Percentiles rank a stretch among this genome's conserved stretches.
These are phyloP conservation scores for Virgularia gustaviana DNA, from an alignment of 92 coral and sea anemone species.

Conservation along the genomic window DNA sequence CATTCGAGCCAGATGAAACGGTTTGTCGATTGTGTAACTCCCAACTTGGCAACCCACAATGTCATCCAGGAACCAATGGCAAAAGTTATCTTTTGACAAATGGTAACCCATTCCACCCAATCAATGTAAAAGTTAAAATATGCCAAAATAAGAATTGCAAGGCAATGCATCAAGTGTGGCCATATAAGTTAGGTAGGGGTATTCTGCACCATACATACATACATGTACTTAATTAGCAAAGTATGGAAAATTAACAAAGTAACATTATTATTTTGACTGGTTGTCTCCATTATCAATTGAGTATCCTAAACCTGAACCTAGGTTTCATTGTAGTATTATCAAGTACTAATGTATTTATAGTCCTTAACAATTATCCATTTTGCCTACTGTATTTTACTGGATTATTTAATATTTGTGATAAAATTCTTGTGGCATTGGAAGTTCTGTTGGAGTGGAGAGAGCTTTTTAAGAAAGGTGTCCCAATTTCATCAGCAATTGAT, in stretches of 20 bases:
- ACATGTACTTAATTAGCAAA: neutral
- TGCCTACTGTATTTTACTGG: neutral
- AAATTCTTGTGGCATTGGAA: neutral
- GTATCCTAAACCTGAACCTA: no score
- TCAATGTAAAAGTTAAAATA: no score
- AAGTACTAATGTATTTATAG: no score
- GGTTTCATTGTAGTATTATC: no score
- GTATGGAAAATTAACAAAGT: no score
- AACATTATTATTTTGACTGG: no score
- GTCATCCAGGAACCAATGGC: neutral
- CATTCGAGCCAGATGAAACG: neutral
- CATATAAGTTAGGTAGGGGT: neutral
- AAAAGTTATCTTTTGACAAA: neutral
- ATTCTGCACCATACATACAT: neutral
- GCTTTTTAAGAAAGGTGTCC: neutral
- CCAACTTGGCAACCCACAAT: neutral
- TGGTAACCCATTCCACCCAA: neutral
- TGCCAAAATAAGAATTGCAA: no score
- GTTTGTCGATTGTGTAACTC: neutral
- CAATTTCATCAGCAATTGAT: neutral
- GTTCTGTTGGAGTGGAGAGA: neutral
- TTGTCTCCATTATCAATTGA: no score
- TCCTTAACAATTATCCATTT: no score
- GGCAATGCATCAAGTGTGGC: neutral
- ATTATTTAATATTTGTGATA: neutral